phyloP scores from a whole-genome alignment of 2,113 vertebrate genomes.

The Erinaceus europaeus region DNA sequence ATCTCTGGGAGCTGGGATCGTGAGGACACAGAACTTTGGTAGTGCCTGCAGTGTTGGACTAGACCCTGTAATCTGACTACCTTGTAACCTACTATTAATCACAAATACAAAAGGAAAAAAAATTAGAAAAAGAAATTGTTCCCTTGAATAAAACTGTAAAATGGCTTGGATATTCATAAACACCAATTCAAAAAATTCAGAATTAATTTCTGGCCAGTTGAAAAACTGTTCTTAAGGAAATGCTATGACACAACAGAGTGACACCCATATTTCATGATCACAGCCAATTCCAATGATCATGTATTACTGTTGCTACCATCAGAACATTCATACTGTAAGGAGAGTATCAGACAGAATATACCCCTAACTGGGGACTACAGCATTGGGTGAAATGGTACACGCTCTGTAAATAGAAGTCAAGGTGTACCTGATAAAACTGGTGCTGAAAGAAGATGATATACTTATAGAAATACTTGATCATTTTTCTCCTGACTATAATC shows the following conservation, averaged over 20 bases:
- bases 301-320: not conserved
- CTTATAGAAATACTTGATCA: not conserved
- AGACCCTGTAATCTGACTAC: too few relatives aligned
- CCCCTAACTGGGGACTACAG: not conserved
- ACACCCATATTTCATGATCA: not conserved
- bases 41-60: too few relatives aligned
- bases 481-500: not conserved
- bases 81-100: too few relatives aligned
- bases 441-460: not conserved
- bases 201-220: not conserved
- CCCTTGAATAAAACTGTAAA: not conserved
- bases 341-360: not conserved
- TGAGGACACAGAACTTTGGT: too few relatives aligned
- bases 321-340: not conserved
- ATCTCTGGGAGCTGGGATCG: too few relatives aligned
- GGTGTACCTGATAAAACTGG: not conserved
- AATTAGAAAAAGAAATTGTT: too few relatives aligned
- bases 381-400: not conserved
- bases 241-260: not conserved
- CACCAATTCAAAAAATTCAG: not conserved
- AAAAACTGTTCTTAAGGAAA: not conserved
- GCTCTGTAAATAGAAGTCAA: not conserved
- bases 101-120: too few relatives aligned
- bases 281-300: not conserved
- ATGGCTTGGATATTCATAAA: not conserved